Evolutionary conservation across 2,113 vertebrate genomes (phyloP).

Genomic region (Atractosteus spatula): DNA sequence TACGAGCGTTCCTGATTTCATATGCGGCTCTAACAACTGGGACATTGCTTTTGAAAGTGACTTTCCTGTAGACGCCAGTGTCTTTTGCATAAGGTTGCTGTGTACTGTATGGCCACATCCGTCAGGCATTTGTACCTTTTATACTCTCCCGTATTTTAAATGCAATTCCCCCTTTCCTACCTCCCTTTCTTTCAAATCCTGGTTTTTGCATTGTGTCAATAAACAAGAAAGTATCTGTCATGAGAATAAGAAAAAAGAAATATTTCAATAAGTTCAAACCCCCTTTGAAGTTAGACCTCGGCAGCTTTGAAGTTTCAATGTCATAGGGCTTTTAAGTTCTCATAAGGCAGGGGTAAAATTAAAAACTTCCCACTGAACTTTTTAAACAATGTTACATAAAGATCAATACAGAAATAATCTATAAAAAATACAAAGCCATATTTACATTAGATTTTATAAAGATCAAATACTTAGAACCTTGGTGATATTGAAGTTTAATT

Average conservation of each 20-base stretch:
- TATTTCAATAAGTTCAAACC: conserved; percentile 54
- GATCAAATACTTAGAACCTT: not conserved
- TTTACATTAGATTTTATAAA: conserved; percentile 32
- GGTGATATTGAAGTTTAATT: conserved; percentile 22
- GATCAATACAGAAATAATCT: conserved; percentile 32
- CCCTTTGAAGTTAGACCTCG: conserved; percentile 52
- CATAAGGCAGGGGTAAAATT: conserved; percentile 35
- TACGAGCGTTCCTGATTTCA: conserved; percentile 44
- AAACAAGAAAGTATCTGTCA: conserved; percentile 42
- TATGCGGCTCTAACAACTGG: conserved; percentile 41
- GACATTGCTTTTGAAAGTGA: conserved; percentile 52
- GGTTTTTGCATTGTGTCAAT: conserved; percentile 42
- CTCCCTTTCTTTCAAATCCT: conserved; percentile 5
- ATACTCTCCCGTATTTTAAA: conserved; percentile 29
- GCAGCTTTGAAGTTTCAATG: conserved; percentile 61
- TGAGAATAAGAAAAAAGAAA: conserved; percentile 44
- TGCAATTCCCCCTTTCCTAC: conserved; percentile 6
- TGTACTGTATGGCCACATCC: conserved; percentile 25
- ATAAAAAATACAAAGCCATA: conserved; percentile 22
- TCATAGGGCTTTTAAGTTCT: conserved; percentile 53
- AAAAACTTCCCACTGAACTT: conserved; percentile 32
- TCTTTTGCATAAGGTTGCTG: conserved; percentile 31
- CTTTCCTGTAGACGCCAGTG: conserved; percentile 45
- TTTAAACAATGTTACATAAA: conserved; percentile 25
- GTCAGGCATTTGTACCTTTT: conserved; percentile 18